Percentiles rank a stretch among this genome's conserved stretches.
Evolutionary conservation across 2,888 invertebrate species (phyloP).

Genomic region (Diplazon laetatorius): DNA sequence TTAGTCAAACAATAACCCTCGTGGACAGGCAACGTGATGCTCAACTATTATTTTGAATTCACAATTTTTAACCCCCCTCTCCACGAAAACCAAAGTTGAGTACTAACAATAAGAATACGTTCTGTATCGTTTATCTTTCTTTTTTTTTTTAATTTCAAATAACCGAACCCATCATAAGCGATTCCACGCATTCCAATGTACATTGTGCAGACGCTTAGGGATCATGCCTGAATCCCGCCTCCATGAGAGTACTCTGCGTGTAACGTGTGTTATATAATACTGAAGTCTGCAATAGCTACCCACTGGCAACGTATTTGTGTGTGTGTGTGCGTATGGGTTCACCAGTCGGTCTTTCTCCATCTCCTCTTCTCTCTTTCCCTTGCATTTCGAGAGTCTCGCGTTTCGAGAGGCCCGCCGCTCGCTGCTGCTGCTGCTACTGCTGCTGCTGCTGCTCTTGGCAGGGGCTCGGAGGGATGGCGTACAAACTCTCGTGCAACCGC

Average conservation of each 20-base stretch:
- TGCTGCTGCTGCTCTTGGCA: constrained; percentile 3
- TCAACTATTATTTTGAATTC: too few relatives aligned
- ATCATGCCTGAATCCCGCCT: not conserved
- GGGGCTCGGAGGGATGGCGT: constrained; percentile 10
- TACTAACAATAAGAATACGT: too few relatives aligned
- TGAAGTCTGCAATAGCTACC: not conserved
- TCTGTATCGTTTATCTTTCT: not conserved
- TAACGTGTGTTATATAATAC: constrained; percentile 17
- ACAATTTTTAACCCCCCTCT: too few relatives aligned
- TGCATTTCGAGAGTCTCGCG: constrained; percentile 28
- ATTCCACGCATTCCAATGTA: not conserved
- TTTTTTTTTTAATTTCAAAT: not conserved
- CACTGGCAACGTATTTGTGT: not conserved
- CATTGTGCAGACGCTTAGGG: not conserved
- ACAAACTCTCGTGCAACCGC: constrained; percentile 37
- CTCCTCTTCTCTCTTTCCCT: too few relatives aligned
- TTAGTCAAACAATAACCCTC: too few relatives aligned
- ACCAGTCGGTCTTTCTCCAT: not conserved
- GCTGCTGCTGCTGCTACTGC: too few relatives aligned
- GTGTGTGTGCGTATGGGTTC: constrained; percentile 15
- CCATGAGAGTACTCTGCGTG: not conserved
- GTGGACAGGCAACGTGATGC: too few relatives aligned
- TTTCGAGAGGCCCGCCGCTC: constrained; percentile 32
- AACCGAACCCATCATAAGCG: not conserved
- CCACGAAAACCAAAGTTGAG: not conserved